Conservation (phyloP, 1,140 invertebrate genomes). For the Bacillus rossius region DNA sequence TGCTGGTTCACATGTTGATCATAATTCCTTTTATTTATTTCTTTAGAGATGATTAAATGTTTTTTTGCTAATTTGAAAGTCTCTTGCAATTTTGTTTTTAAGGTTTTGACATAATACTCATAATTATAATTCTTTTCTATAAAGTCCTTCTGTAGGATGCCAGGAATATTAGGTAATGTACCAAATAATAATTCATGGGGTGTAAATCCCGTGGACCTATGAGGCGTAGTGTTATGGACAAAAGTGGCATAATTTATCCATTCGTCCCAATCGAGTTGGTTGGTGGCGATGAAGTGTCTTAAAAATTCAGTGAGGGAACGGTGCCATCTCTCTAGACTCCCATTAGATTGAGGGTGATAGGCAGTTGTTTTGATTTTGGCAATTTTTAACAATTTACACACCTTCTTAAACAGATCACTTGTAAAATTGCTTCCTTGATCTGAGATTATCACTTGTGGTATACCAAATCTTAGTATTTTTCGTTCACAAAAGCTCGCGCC, state of each 20-base stretch:
- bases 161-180: background rate
- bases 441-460: background rate
- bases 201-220: background rate
- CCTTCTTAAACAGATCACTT: slow-evolving; percentile 20
- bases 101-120: background rate
- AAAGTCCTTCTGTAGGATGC: background rate
- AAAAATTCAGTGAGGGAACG: slow-evolving; percentile 31
- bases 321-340: slow-evolving; percentile 33
- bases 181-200: slow-evolving; percentile 2
- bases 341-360: slow-evolving; percentile 35
- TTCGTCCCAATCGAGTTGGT: background rate
- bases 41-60: background rate
- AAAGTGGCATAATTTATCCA: background rate
- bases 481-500: background rate
- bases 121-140: background rate
- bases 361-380: slow-evolving; percentile 30
- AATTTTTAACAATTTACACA: slow-evolving; percentile 27
- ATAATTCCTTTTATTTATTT: background rate
- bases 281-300: slow-evolving; percentile 23
- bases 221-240: background rate
- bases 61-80: background rate
- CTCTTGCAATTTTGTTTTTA: slow-evolving; percentile 5
- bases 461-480: background rate
- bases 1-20: background rate
- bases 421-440: slow-evolving; percentile 8